A percentile compares a stretch with the other conserved stretches of the same genome.
Conservation (phyloP, 2,888 invertebrate species). For the Caenorhabditis virilis region DNA sequence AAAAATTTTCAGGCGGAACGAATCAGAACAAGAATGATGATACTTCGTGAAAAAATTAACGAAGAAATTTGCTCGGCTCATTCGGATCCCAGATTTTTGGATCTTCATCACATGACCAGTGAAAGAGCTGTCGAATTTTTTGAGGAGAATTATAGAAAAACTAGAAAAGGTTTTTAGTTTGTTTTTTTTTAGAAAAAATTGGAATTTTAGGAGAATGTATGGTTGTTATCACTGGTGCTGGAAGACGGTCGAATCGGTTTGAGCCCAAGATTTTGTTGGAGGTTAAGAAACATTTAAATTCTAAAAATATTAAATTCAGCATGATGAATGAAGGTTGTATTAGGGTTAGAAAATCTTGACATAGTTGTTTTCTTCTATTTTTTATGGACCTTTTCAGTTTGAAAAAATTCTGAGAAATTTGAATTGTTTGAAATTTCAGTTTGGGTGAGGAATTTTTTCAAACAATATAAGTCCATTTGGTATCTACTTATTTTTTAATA, state of each 20-base stretch:
- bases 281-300: background rate
- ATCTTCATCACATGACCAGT: background rate
- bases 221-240: constrained; percentile 1
- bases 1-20: background rate
- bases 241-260: background rate
- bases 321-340: background rate
- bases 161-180: background rate
- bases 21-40: background rate
- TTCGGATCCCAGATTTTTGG: background rate
- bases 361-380: no score
- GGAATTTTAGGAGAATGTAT: background rate
- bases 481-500: no score
- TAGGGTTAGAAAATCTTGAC: background rate
- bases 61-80: background rate
- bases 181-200: no score
- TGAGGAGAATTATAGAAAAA: background rate
- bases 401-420: no score
- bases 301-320: background rate
- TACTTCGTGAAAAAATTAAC: background rate
- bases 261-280: background rate
- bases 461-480: no score
- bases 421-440: no score
- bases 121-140: background rate
- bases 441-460: no score
- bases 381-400: no score